Percentiles rank a stretch among this genome's conserved stretches.
Evolutionary conservation across 2,888 invertebrate genomes (phyloP).

Genomic region (Drosophila fulvimacula): DNA sequence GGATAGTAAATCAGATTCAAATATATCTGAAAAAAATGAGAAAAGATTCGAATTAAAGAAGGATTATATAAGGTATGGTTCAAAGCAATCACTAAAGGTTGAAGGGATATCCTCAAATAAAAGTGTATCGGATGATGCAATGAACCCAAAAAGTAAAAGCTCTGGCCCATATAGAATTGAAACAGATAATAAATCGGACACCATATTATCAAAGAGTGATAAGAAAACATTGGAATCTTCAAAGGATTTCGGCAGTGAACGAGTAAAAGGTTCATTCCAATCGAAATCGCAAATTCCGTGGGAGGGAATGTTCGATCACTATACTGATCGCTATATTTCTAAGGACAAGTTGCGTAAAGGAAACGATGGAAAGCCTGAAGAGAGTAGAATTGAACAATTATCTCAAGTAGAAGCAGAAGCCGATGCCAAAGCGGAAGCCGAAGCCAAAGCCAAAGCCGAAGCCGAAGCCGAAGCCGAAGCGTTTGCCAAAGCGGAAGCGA

Average conservation of each 20-base stretch:
- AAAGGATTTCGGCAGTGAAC: background rate
- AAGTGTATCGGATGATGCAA: background rate
- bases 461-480: background rate
- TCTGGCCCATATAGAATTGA: too few relatives aligned
- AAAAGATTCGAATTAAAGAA: background rate
- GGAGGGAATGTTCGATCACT: background rate
- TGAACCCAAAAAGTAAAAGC: background rate
- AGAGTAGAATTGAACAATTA: background rate
- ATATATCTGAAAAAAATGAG: background rate
- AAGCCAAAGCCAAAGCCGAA: background rate
- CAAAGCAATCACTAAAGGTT: background rate
- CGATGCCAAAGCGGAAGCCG: background rate
- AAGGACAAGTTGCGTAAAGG: background rate
- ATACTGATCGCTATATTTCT: background rate
- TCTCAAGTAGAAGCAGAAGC: conserved; percentile 1
- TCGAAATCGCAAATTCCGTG: background rate
- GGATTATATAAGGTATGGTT: background rate
- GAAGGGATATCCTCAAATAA: background rate
- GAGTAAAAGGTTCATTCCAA: background rate
- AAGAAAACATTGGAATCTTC: background rate
- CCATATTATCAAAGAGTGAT: background rate
- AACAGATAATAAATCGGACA: background rate
- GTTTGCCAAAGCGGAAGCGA: background rate
- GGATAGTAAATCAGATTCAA: background rate
- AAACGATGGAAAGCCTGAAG: background rate